Percentiles rank a stretch among this genome's conserved stretches.
phyloP scores from a whole-genome alignment of 2,888 invertebrate genomes.

The Drosophila atroscutellata region DNA sequence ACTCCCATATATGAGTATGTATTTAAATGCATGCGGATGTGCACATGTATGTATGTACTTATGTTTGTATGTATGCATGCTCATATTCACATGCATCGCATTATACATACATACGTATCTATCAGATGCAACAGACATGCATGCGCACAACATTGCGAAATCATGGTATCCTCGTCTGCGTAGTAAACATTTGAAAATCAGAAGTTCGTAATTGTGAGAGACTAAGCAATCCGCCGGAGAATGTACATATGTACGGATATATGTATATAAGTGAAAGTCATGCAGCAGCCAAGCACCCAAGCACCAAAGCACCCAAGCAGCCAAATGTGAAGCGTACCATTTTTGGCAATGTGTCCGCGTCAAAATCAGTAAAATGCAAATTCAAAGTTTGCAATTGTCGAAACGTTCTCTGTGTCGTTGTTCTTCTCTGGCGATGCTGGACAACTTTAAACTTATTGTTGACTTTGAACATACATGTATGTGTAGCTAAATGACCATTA shows the following conservation, averaged over 20 bases:
- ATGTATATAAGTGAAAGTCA: slow-evolving; percentile 46
- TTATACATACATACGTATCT: slow-evolving; percentile 4
- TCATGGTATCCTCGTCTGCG: slow-evolving; percentile 18
- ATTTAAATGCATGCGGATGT: neutral
- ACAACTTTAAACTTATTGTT: slow-evolving; percentile 36
- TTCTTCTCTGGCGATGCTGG: slow-evolving; percentile 25
- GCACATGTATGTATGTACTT: neutral
- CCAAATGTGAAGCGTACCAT: slow-evolving; percentile 25
- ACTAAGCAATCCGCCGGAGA: slow-evolving; percentile 17
- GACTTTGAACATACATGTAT: slow-evolving; percentile 17
- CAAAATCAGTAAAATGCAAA: slow-evolving; percentile 68
- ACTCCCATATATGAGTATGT: slow-evolving; percentile 30
- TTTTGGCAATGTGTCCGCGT: slow-evolving; percentile 69
- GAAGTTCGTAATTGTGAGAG: slow-evolving; percentile 49
- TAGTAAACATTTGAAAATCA: slow-evolving; percentile 48
- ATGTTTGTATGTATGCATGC: slow-evolving; percentile 5
- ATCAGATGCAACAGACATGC: slow-evolving; percentile 11
- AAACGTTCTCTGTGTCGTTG: slow-evolving; percentile 30
- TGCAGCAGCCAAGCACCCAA: slow-evolving; percentile 26
- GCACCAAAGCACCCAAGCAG: slow-evolving; percentile 26
- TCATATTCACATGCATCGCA: slow-evolving; percentile 1
- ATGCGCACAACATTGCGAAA: slow-evolving; percentile 13
- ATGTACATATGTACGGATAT: neutral
- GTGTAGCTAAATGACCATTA: slow-evolving; percentile 26
- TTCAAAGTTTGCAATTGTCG: slow-evolving; percentile 61